A percentile compares a stretch with the other conserved stretches of the same genome.
phyloP scores from a whole-genome alignment of 2,113 vertebrate species.

The Budorcas taxicolor region DNA sequence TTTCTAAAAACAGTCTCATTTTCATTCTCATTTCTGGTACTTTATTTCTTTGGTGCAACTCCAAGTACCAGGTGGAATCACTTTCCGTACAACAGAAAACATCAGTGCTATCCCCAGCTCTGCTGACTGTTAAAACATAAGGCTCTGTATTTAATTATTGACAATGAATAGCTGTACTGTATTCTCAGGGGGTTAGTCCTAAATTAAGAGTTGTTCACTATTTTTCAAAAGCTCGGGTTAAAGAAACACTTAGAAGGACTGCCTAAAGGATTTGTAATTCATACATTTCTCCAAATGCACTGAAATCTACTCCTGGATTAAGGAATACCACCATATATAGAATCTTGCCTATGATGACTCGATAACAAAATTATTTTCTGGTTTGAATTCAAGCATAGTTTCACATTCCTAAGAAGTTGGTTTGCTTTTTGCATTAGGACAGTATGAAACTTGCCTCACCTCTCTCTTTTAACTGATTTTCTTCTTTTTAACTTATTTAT shows the following conservation, averaged over 20 bases:
- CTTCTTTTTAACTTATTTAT: neutral
- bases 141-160: conserved; percentile 25
- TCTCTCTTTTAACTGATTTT: neutral
- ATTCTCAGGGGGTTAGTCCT: neutral
- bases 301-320: neutral
- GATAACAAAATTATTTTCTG: neutral
- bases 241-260: neutral
- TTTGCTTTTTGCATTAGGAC: neutral
- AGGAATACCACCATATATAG: neutral
- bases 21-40: conserved; percentile 21
- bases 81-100: conserved; percentile 44
- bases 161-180: conserved; percentile 33
- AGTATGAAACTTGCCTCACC: neutral
- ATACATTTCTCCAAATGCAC: neutral
- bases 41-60: conserved; percentile 28
- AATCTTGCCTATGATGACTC: neutral
- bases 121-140: conserved; percentile 42
- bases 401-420: neutral
- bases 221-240: conserved; percentile 4
- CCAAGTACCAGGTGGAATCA: conserved; percentile 33
- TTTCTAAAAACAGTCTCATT: conserved; percentile 35
- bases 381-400: conserved; percentile 23
- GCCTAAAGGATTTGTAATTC: neutral
- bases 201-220: conserved; percentile 36
- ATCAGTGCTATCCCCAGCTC: neutral